These are phyloP conservation scores for Drosophila macrospina DNA, from an alignment of 2,888 invertebrate species.

Conservation along the genomic window DNA sequence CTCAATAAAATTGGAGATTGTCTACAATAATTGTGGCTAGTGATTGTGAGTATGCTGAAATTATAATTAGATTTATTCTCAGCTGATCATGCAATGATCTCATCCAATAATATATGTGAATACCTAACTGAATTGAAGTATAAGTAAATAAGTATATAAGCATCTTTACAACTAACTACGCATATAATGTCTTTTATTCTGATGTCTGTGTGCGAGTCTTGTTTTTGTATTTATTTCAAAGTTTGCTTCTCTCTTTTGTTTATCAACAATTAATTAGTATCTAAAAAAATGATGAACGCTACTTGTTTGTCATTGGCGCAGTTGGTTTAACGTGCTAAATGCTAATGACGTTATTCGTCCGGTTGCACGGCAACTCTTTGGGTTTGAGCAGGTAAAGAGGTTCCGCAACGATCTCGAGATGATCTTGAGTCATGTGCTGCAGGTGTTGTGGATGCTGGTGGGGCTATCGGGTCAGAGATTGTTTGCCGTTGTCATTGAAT, in stretches of 20 bases:
- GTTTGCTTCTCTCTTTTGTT: slow-evolving; percentile 32
- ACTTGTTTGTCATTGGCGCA: slow-evolving; percentile 47
- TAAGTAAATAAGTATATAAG: slow-evolving; percentile 25
- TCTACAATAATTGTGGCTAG: background rate
- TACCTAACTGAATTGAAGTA: slow-evolving; percentile 16
- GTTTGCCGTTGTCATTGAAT: slow-evolving; percentile 69
- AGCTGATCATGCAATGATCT: slow-evolving; percentile 43
- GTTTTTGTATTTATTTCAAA: background rate
- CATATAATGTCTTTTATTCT: slow-evolving; percentile 30
- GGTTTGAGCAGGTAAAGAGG: slow-evolving; percentile 3
- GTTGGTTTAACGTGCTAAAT: slow-evolving; percentile 48
- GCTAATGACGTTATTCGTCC: slow-evolving; percentile 53
- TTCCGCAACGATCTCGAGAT: slow-evolving; percentile 19
- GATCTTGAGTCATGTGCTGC: slow-evolving; percentile 51
- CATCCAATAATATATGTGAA: slow-evolving; percentile 24
- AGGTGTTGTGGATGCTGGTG: slow-evolving; percentile 44
- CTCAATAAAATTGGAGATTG: slow-evolving; percentile 2
- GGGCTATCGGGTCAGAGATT: slow-evolving; percentile 43
- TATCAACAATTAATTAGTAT: slow-evolving; percentile 47
- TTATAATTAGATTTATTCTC: slow-evolving; percentile 39
- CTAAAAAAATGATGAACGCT: slow-evolving; percentile 33
- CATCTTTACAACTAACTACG: slow-evolving; percentile 48
- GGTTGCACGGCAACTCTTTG: slow-evolving; percentile 20
- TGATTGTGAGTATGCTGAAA: background rate
- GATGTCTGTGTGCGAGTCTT: background rate